These are phyloP conservation scores for Drosophila lacteicornis DNA, from an alignment of 1,140 invertebrate species.

Conservation along the genomic window DNA sequence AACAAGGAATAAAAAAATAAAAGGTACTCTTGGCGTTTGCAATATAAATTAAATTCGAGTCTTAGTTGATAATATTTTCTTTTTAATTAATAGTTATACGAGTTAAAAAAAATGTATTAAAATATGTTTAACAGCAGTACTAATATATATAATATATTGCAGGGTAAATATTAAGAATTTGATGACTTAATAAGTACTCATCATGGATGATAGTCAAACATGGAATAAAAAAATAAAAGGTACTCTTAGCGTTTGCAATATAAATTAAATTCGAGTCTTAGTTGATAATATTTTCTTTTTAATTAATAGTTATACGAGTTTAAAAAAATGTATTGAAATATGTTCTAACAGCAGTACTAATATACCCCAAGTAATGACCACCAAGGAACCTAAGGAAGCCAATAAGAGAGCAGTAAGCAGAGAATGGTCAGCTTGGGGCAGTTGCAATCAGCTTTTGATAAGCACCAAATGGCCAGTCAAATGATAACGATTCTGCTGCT, in stretches of 20 bases:
- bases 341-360: background rate
- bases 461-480: constrained; percentile 80
- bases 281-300: no score
- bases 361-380: background rate
- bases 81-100: no score
- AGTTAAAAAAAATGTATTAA: no score
- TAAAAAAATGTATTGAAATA: no score
- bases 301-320: no score
- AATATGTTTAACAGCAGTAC: no score
- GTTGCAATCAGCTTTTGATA: constrained; percentile 81
- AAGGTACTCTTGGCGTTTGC: background rate
- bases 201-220: background rate
- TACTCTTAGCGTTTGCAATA: no score
- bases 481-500: constrained; percentile 70
- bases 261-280: no score
- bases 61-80: no score
- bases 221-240: background rate
- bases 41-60: no score
- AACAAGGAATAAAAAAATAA: background rate
- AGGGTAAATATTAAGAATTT: background rate
- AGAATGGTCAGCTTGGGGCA: constrained; percentile 61
- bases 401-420: constrained; percentile 18
- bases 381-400: constrained; percentile 13
- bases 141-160: no score
- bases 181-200: background rate